These are phyloP conservation scores for Sinosuthora webbiana DNA, from an alignment of 2,113 vertebrate genomes.

Conservation along the genomic window DNA sequence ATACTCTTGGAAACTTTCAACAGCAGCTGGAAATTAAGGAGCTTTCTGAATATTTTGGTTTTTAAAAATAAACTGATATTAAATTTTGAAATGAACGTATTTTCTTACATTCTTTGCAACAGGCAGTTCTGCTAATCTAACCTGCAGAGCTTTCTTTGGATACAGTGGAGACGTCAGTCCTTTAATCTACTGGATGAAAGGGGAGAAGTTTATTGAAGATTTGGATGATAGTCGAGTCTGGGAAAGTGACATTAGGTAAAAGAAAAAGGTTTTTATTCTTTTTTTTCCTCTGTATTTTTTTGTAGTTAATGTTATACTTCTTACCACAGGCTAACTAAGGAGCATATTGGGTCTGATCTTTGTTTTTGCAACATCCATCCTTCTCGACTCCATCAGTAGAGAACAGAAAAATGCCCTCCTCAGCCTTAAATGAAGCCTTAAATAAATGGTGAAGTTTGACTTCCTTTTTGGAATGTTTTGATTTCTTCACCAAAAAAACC, in stretches of 20 bases:
- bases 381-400: background rate
- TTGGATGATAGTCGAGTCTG: conserved; percentile 93
- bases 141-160: conserved; percentile 96
- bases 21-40: background rate
- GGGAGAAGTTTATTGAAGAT: conserved; percentile 98
- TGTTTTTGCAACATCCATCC: background rate
- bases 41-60: background rate
- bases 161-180: conserved; percentile 97
- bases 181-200: conserved; percentile 99
- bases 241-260: conserved; percentile 98
- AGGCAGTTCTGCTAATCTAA: conserved; percentile 92
- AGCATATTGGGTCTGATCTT: background rate
- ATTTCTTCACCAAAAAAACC: background rate
- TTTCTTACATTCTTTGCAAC: conserved; percentile 67
- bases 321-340: background rate
- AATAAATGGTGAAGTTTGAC: background rate
- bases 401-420: background rate
- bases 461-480: background rate
- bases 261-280: background rate
- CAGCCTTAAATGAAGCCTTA: background rate
- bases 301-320: background rate
- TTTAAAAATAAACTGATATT: background rate
- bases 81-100: conserved; percentile 30
- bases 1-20: background rate
- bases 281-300: background rate